Evolutionary conservation across 2,113 vertebrate species (phyloP).

Genomic region (Eira barbara): DNA sequence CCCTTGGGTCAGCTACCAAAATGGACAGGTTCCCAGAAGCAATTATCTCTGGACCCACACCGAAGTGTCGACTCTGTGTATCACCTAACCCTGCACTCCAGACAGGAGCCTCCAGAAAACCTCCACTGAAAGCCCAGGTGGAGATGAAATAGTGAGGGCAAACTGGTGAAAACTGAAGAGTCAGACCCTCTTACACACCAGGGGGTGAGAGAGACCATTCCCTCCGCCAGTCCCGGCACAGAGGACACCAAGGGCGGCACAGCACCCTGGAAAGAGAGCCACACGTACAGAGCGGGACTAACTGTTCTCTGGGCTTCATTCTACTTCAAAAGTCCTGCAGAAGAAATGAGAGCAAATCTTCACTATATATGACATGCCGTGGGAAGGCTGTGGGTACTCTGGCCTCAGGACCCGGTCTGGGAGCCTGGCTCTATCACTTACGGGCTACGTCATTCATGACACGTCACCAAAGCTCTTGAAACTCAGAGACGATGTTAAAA

Average conservation of each 20-base stretch:
- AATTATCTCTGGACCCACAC: background rate
- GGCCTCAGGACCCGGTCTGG: background rate
- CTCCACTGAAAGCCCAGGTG: background rate
- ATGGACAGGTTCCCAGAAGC: background rate
- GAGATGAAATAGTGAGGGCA: background rate
- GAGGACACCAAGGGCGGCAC: background rate
- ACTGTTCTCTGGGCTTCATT: background rate
- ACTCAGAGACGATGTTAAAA: background rate
- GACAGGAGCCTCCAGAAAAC: background rate
- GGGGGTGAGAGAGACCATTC: background rate
- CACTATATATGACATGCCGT: background rate
- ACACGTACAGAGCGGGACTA: background rate
- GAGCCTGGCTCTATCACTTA: background rate
- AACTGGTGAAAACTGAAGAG: background rate
- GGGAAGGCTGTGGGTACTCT: background rate
- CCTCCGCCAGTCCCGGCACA: background rate
- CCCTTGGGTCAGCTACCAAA: background rate
- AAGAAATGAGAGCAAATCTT: background rate
- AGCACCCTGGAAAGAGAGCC: background rate
- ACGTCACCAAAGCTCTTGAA: background rate
- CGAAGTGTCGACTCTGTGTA: background rate
- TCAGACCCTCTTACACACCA: background rate
- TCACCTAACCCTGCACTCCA: background rate
- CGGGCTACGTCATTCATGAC: background rate
- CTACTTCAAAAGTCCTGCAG: background rate